phyloP scores from a whole-genome alignment of 53 echinoderm and acorn worm species.

The Holothuria scabra region DNA sequence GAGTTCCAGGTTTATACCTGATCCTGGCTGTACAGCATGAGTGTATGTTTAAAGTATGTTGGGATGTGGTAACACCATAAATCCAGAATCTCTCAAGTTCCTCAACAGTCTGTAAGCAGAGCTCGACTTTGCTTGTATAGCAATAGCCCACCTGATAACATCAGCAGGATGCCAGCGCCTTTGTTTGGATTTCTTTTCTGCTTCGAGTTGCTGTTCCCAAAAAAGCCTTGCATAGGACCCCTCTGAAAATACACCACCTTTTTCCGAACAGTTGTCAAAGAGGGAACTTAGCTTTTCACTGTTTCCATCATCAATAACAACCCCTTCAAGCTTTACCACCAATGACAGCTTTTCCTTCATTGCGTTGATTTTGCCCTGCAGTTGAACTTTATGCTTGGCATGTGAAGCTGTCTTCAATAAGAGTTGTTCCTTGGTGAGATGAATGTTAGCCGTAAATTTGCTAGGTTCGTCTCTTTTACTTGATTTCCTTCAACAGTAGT shows the following conservation, averaged over 20 bases:
- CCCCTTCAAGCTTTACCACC: too few relatives aligned
- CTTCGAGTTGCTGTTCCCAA: constrained; percentile 26
- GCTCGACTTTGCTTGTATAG: background rate
- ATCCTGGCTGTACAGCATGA: background rate
- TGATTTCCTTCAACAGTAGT: too few relatives aligned
- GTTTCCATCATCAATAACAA: too few relatives aligned
- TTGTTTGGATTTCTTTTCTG: background rate
- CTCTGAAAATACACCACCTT: background rate
- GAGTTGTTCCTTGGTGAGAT: too few relatives aligned
- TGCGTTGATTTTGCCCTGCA: too few relatives aligned
- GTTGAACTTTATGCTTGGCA: too few relatives aligned
- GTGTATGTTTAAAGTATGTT: constrained; percentile 19
- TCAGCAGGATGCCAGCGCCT: constrained; percentile 33
- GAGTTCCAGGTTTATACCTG: background rate
- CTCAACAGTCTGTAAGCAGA: background rate
- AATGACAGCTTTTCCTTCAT: too few relatives aligned
- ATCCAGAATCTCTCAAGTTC: background rate
- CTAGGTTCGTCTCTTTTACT: too few relatives aligned
- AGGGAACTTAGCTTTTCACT: too few relatives aligned
- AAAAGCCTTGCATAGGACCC: background rate
- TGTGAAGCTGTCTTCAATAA: too few relatives aligned
- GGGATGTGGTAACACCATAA: constrained; percentile 10
- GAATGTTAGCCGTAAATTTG: too few relatives aligned
- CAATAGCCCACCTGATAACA: background rate
- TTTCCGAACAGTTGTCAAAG: too few relatives aligned